These are phyloP conservation scores for Protaetia brevitarsis DNA, from an alignment of 1,140 invertebrate species.

Conservation along the genomic window DNA sequence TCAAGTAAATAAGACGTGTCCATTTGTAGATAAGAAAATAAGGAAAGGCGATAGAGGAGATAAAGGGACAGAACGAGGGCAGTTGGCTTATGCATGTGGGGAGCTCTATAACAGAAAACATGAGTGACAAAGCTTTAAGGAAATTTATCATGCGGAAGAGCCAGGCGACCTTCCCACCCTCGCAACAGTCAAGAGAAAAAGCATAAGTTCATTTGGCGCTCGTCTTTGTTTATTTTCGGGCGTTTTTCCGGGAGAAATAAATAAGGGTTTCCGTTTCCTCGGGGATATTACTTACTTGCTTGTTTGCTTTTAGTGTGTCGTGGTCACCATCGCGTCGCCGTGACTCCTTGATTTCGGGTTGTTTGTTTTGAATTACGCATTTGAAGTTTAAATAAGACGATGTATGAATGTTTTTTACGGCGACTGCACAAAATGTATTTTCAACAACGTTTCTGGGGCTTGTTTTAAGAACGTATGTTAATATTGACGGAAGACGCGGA, in stretches of 20 bases:
- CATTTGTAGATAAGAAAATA: not conserved
- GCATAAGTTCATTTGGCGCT: not conserved
- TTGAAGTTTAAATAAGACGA: not conserved
- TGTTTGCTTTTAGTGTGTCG: not conserved
- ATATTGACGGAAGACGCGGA: no score
- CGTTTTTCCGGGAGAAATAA: not conserved
- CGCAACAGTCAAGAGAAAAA: not conserved
- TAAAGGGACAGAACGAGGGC: not conserved
- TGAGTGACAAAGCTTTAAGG: not conserved
- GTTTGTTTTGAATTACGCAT: not conserved
- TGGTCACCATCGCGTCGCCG: not conserved
- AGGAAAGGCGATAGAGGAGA: not conserved
- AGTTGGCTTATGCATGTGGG: not conserved
- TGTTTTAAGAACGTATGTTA: no score
- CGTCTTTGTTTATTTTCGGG: not conserved
- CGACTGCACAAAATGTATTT: no score
- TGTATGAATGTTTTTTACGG: no score
- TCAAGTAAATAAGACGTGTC: not conserved
- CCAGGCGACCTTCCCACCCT: not conserved
- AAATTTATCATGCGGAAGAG: not conserved
- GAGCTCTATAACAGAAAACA: not conserved
- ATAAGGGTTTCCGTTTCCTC: conserved; percentile 4
- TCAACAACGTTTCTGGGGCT: no score
- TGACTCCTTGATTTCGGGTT: not conserved
- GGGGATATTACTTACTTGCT: not conserved